These are phyloP conservation scores for Zaprionus camerounensis DNA, from an alignment of 1,140 invertebrate genomes.

Conservation along the genomic window DNA sequence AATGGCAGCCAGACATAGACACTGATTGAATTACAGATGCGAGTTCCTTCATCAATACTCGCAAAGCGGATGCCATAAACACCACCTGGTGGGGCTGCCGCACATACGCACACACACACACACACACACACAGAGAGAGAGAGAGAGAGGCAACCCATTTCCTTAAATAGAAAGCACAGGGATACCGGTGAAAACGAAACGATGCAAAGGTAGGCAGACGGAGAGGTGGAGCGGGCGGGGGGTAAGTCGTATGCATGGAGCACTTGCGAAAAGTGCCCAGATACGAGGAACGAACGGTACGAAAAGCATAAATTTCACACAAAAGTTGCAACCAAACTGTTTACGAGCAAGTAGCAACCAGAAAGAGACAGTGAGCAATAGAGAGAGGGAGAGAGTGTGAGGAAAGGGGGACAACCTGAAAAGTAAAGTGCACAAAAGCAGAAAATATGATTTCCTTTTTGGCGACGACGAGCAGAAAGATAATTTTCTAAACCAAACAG, in stretches of 20 bases:
- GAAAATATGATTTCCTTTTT: conserved; percentile 84
- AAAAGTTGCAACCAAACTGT: conserved; percentile 83
- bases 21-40: conserved; percentile 83
- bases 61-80: conserved; percentile 83
- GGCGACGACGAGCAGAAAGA: conserved; percentile 83
- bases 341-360: conserved; percentile 61
- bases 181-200: conserved; percentile 16
- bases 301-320: conserved; percentile 81
- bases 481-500: conserved; percentile 79
- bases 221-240: background rate
- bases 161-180: conserved; percentile 39
- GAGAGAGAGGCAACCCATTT: conserved; percentile 47
- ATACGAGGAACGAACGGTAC: conserved; percentile 54
- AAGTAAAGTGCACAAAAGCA: conserved; percentile 84
- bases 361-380: background rate
- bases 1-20: conserved; percentile 80
- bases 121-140: conserved; percentile 7
- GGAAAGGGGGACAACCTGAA: conserved; percentile 60
- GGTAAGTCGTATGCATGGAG: conserved; percentile 60
- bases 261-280: conserved; percentile 77
- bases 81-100: conserved; percentile 70
- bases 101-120: conserved; percentile 41
- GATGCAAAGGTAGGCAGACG: background rate
- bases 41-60: conserved; percentile 83
- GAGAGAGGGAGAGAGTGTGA: background rate